Evolutionary conservation across 2,888 invertebrate genomes (phyloP).

Genomic region (Stegana nigrithorax): DNA sequence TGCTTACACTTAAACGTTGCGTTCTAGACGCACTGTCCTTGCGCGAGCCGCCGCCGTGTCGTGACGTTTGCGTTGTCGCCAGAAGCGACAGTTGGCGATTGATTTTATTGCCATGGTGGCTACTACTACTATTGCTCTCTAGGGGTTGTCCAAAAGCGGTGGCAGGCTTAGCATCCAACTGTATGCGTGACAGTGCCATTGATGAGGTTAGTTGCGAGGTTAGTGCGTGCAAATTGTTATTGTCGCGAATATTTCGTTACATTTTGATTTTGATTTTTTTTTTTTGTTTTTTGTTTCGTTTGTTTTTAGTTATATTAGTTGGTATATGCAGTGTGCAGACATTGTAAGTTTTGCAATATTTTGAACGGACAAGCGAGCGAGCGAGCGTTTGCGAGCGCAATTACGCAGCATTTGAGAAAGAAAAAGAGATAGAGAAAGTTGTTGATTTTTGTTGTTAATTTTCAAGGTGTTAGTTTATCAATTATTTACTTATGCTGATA

Average conservation of each 20-base stretch:
- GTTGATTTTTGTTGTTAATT: no score
- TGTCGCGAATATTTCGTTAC: no score
- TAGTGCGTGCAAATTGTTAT: no score
- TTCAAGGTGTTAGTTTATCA: conserved; percentile 14
- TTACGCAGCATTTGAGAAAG: conserved; percentile 42
- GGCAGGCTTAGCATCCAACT: conserved; percentile 67
- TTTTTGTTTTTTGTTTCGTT: conserved; percentile 17
- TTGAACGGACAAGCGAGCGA: background rate
- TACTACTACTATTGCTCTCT: conserved; percentile 70
- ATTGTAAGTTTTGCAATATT: no score
- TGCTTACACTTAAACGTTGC: conserved; percentile 82
- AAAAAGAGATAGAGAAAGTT: conserved; percentile 14
- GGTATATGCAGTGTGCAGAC: no score
- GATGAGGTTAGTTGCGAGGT: background rate
- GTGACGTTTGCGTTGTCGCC: conserved; percentile 64
- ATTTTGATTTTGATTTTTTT: conserved; percentile 19
- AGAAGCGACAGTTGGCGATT: conserved; percentile 77
- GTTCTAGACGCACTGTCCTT: conserved; percentile 77
- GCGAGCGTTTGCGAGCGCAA: conserved; percentile 20
- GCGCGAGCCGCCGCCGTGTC: conserved; percentile 63
- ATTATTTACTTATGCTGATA: background rate
- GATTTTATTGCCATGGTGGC: conserved; percentile 72
- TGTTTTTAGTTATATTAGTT: background rate
- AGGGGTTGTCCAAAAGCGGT: conserved; percentile 74
- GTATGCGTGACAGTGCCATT: conserved; percentile 1